These are phyloP conservation scores for Hyperoplus lanceolatus DNA, from an alignment of 2,797 vertebrate species.

Conservation along the genomic window DNA sequence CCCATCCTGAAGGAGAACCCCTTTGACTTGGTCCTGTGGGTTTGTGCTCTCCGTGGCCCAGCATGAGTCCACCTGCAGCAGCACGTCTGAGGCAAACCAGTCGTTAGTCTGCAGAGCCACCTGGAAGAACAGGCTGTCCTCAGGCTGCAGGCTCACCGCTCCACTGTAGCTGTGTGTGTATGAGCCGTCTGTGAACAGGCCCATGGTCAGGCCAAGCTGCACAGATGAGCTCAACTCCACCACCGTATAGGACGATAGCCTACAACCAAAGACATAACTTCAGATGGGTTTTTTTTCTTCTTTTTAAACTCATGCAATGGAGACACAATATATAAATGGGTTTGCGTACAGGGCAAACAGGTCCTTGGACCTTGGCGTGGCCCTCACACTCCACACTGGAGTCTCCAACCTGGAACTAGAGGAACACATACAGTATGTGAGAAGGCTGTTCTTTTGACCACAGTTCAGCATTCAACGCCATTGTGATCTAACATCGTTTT, in stretches of 20 bases:
- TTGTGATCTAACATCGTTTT: too few relatives aligned
- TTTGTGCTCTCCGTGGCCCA: constrained; percentile 78
- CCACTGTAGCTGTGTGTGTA: constrained; percentile 47
- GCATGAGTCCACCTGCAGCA: constrained; percentile 78
- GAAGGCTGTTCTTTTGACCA: too few relatives aligned
- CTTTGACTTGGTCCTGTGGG: constrained; percentile 58
- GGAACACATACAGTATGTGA: too few relatives aligned
- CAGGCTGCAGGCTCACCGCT: constrained; percentile 10
- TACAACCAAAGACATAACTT: constrained; percentile 12
- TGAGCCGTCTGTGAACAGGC: constrained; percentile 58
- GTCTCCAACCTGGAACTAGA: too few relatives aligned
- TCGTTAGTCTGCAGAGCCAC: constrained; percentile 70
- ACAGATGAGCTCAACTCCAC: constrained; percentile 71
- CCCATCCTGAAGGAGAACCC: constrained; percentile 73
- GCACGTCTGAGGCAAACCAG: constrained; percentile 64
- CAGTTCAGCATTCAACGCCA: too few relatives aligned
- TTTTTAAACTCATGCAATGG: not conserved
- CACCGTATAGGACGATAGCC: constrained; percentile 64
- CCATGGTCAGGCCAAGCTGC: constrained; percentile 74
- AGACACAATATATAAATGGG: not conserved
- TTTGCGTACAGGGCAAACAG: too few relatives aligned
- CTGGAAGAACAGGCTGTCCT: constrained; percentile 77
- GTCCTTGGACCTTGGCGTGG: too few relatives aligned
- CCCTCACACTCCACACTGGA: too few relatives aligned
- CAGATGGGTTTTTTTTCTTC: not conserved